These are phyloP conservation scores for Alentia gelatinosa DNA, from an alignment of 2,888 invertebrate genomes.

Conservation along the genomic window DNA sequence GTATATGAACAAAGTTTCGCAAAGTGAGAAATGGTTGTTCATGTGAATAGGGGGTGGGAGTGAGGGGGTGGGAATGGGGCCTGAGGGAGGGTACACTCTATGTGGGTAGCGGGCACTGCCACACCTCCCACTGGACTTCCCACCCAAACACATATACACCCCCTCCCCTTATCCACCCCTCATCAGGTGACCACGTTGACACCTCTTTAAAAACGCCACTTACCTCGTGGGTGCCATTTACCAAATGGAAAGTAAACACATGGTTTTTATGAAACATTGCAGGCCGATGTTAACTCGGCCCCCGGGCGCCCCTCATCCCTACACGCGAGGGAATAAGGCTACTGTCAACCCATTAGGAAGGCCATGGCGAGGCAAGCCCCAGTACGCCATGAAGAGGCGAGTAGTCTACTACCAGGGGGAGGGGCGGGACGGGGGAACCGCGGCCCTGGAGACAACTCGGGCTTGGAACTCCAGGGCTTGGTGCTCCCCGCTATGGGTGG, in stretches of 20 bases:
- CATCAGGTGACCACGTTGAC: slow-evolving; percentile 1
- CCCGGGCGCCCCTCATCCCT: neutral
- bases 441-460: neutral
- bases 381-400: neutral
- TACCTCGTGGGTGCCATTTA: slow-evolving; percentile 17
- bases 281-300: slow-evolving; percentile 11
- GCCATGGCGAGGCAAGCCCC: neutral
- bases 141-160: slow-evolving; percentile 7
- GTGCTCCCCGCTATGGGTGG: neutral
- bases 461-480: neutral
- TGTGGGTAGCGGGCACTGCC: neutral
- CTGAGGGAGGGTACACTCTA: neutral
- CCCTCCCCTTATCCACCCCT: too few relatives aligned
- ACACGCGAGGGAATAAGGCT: neutral
- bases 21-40: too few relatives aligned
- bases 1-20: too few relatives aligned
- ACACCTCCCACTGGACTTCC: neutral
- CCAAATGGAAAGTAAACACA: slow-evolving; percentile 53
- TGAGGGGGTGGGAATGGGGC: neutral
- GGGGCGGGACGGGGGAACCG: too few relatives aligned
- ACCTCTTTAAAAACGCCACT: slow-evolving; percentile 42
- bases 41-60: neutral
- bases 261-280: slow-evolving; percentile 49
- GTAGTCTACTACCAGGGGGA: neutral
- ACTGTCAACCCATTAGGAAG: slow-evolving; percentile 46